phyloP scores from a whole-genome alignment of 2,888 invertebrate species.

The Dendrolimus pini region DNA sequence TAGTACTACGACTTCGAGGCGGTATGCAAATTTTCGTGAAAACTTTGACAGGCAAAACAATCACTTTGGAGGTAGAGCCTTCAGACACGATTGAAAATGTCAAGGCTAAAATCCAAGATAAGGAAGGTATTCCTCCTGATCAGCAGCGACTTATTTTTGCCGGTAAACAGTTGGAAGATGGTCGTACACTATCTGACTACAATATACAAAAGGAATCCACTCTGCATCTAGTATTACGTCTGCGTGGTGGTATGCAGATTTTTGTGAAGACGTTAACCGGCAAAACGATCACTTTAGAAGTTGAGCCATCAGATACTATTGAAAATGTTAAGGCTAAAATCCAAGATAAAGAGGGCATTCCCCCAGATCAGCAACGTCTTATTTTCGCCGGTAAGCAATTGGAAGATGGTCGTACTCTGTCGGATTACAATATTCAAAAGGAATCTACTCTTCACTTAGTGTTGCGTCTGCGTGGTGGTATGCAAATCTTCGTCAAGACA shows the following conservation, averaged over 20 bases:
- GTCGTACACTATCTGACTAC: slow-evolving; percentile 78
- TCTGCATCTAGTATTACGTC: slow-evolving; percentile 72
- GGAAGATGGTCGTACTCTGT: slow-evolving; percentile 64
- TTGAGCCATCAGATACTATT: slow-evolving; percentile 76
- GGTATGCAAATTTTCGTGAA: slow-evolving; percentile 81
- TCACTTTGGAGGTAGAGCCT: slow-evolving; percentile 72
- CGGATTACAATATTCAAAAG: slow-evolving; percentile 81
- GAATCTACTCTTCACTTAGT: slow-evolving; percentile 77
- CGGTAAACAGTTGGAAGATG: slow-evolving; percentile 81
- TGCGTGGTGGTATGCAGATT: slow-evolving; percentile 82
- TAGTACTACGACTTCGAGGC: slow-evolving; percentile 78
- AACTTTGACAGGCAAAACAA: slow-evolving; percentile 75
- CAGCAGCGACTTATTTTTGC: slow-evolving; percentile 79
- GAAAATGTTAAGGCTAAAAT: slow-evolving; percentile 78
- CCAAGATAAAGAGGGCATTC: slow-evolving; percentile 69
- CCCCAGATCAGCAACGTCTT: slow-evolving; percentile 76
- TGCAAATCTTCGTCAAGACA: slow-evolving; percentile 79
- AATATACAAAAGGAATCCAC: slow-evolving; percentile 80
- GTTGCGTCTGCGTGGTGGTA: slow-evolving; percentile 79
- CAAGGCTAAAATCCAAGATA: slow-evolving; percentile 73
- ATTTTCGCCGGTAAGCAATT: slow-evolving; percentile 77
- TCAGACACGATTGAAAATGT: slow-evolving; percentile 79
- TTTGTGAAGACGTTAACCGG: slow-evolving; percentile 76
- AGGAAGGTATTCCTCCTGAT: slow-evolving; percentile 72
- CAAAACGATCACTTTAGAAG: slow-evolving; percentile 73